Evolutionary conservation across 2,888 invertebrate genomes (phyloP).

Genomic region (Drymonia ruficornis): DNA sequence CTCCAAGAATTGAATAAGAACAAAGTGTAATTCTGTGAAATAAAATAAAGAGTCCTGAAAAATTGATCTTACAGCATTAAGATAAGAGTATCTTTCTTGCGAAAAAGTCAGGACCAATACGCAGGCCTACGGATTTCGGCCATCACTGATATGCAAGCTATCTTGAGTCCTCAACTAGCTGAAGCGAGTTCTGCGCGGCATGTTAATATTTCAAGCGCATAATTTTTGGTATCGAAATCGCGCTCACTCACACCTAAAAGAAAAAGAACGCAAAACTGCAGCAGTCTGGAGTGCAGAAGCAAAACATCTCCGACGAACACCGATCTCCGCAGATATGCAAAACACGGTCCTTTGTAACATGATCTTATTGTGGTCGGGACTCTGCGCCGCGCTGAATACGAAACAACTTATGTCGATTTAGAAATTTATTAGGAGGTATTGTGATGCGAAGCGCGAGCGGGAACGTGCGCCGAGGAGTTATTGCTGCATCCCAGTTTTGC

Average conservation of each 20-base stretch:
- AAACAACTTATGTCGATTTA: slow-evolving; percentile 80
- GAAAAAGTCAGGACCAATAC: too few relatives aligned
- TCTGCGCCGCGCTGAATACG: slow-evolving; percentile 69
- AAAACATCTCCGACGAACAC: slow-evolving; percentile 64
- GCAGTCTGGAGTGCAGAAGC: slow-evolving; percentile 38
- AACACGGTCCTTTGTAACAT: slow-evolving; percentile 76
- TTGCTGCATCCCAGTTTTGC: slow-evolving; percentile 65
- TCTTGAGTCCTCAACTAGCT: too few relatives aligned
- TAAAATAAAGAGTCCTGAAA: too few relatives aligned
- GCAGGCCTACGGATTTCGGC: too few relatives aligned
- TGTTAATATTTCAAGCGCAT: too few relatives aligned
- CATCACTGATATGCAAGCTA: too few relatives aligned
- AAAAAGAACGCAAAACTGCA: slow-evolving; percentile 56
- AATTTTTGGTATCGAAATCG: neutral
- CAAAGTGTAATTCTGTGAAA: too few relatives aligned
- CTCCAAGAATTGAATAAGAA: too few relatives aligned
- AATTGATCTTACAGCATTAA: too few relatives aligned
- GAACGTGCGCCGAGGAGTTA: slow-evolving; percentile 55
- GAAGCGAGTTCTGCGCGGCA: too few relatives aligned
- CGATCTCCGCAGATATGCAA: slow-evolving; percentile 76
- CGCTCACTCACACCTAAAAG: slow-evolving; percentile 37
- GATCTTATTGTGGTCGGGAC: slow-evolving; percentile 79
- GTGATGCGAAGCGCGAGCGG: slow-evolving; percentile 67
- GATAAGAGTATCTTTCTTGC: too few relatives aligned
- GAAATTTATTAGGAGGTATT: slow-evolving; percentile 75